Base-by-base conservation (phyloP, 2,888 invertebrate species). In the Ophioninae sp. region DNA sequence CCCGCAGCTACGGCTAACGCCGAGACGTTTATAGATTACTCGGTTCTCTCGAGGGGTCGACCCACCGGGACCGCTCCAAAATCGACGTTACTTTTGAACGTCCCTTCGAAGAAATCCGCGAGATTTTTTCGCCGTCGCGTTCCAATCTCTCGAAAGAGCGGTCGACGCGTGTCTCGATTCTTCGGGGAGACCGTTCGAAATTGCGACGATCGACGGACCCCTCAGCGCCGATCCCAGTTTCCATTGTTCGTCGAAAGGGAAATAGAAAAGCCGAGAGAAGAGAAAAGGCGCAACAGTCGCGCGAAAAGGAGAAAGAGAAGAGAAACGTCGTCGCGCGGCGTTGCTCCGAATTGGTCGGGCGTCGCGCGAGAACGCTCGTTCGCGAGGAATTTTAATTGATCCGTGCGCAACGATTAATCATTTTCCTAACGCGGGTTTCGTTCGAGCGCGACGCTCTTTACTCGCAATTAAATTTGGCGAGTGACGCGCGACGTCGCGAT, bases 1-100 rank as follows among this genome's bases (percentile, higher is more conserved):
- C 64, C 68, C 61, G 67, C 20, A 67, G 75, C 79, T 68, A 79
- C 83, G 70, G 67, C 79, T 72, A 81, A 80, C 81, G 83, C 83
- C 83, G 81, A 80, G 77, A 83, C 80, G 73, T 81, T 83, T 80
- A 83, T 78, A 80, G 83, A 78, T 78, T 83, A 80, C 80, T 80
- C 74, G 77, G 74, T 37, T 56, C 78, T 74, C 73, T 59, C 61
- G 41, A 73, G n/a, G n/a, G n/a, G n/a, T n/a, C n/a, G n/a, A n/a
- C n/a, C n/a, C n/a, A n/a, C n/a, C n/a, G n/a, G n/a, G n/a, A n/a
- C n/a, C n/a, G n/a, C n/a, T n/a, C n/a, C n/a, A n/a, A n/a, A n/a
- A n/a, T n/a, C n/a, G n/a, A n/a, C n/a, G n/a, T n/a, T n/a, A n/a
- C n/a, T n/a, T n/a, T n/a, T n/a, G n/a, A n/a, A n/a, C n/a, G n/a